Evolutionary conservation across 37 sponge, comb jelly and placozoan species (phyloP).

Genomic region (Halisarca cf. caerulea): DNA sequence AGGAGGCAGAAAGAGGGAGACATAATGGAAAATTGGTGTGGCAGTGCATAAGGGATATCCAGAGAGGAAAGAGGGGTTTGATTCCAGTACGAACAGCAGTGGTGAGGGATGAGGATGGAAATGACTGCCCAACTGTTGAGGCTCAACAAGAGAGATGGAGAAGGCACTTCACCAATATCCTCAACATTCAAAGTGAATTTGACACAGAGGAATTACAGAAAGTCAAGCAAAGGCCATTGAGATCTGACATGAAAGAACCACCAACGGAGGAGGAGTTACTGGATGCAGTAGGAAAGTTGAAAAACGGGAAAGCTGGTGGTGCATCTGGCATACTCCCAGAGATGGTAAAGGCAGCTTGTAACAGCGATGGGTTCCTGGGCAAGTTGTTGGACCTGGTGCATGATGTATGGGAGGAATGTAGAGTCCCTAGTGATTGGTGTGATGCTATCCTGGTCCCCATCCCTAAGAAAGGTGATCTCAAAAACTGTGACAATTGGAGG

Average conservation of each 20-base stretch:
- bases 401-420: background rate
- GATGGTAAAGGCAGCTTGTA: background rate
- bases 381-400: slow-evolving; percentile 17
- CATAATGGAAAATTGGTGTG: background rate
- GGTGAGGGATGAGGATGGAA: slow-evolving; percentile 7
- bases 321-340: slow-evolving; percentile 23
- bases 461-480: slow-evolving; percentile 25
- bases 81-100: background rate
- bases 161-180: slow-evolving; percentile 11
- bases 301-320: slow-evolving; percentile 20
- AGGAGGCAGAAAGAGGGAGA: slow-evolving; percentile 15
- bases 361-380: background rate
- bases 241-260: slow-evolving; percentile 5
- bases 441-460: background rate
- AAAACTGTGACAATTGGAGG: slow-evolving; percentile 18
- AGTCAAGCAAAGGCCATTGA: background rate
- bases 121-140: background rate
- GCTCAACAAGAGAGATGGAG: slow-evolving; percentile 13
- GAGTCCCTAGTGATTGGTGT: background rate
- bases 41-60: slow-evolving; percentile 18
- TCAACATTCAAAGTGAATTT: slow-evolving; percentile 7
- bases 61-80: slow-evolving; percentile 19
- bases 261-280: slow-evolving; percentile 12
- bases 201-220: background rate
- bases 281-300: slow-evolving; percentile 12